Conservation (phyloP, 2,113 vertebrate species). For the Xenopus laevis region DNA sequence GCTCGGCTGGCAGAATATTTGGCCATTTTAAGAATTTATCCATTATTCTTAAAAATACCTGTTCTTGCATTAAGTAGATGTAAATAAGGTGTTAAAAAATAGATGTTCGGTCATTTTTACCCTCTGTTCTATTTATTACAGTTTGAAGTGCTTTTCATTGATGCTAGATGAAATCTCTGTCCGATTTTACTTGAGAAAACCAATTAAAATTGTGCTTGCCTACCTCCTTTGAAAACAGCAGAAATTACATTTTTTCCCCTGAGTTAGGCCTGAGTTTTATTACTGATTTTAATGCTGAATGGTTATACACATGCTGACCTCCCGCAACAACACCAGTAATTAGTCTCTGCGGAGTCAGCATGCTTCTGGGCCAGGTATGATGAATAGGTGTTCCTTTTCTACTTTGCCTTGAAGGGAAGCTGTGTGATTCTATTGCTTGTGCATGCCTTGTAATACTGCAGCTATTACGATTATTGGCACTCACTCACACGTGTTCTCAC, state of each 20-base stretch:
- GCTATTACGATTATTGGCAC: no score
- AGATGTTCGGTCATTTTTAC: no score
- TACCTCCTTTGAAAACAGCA: neutral
- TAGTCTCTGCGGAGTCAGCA: constrained; percentile 21
- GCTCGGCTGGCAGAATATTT: no score
- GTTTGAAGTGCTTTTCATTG: neutral
- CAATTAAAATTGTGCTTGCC: neutral
- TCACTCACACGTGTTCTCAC: no score
- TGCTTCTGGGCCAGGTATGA: constrained; percentile 19
- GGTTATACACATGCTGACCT: neutral
- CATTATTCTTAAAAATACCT: no score
- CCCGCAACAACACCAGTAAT: constrained; percentile 1
- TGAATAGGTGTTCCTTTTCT: constrained; percentile 33
- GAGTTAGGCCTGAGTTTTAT: neutral
- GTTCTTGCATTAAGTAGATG: no score
- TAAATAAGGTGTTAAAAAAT: no score
- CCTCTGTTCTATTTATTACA: neutral
- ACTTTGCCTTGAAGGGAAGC: neutral
- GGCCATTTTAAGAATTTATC: no score
- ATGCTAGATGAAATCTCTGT: neutral
- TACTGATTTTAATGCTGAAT: neutral
- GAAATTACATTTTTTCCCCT: neutral
- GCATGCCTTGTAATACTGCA: no score
- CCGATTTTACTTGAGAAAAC: neutral
- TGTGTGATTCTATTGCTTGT: no score